Evolutionary conservation across 2,113 vertebrate species (phyloP).

Genomic region (Oreamnos americanus): DNA sequence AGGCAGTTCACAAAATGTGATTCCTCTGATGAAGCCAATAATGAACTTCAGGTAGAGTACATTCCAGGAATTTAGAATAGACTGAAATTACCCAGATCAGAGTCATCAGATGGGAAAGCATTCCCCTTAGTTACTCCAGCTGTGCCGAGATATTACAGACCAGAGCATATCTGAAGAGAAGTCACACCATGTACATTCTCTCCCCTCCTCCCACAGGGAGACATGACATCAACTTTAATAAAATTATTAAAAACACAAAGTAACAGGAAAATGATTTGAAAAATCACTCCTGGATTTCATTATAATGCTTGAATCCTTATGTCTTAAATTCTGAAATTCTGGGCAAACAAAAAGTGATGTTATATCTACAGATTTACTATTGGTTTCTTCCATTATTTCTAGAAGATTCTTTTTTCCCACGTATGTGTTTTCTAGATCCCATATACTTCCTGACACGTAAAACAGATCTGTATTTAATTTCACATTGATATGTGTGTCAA

Average conservation of each 20-base stretch:
- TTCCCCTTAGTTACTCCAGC: too few relatives aligned
- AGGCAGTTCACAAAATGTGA: not conserved
- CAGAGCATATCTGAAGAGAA: not conserved
- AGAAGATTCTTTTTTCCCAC: not conserved
- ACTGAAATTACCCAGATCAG: not conserved
- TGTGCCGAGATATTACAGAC: not conserved
- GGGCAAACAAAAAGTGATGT: not conserved
- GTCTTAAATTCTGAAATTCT: not conserved
- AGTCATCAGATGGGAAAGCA: fast-evolving
- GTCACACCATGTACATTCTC: fast-evolving
- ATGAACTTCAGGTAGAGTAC: not conserved
- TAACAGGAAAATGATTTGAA: not conserved
- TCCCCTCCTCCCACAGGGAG: fast-evolving
- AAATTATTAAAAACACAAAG: not conserved
- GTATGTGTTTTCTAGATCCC: not conserved
- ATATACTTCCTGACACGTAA: not conserved
- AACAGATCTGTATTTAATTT: not conserved
- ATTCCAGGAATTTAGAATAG: not conserved
- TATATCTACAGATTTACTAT: not conserved
- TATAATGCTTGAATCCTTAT: not conserved
- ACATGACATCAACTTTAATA: not conserved
- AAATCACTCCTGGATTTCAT: not conserved
- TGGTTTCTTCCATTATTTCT: not conserved
- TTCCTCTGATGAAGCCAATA: not conserved
- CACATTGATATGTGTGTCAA: not conserved